Base-by-base conservation (phyloP, 2,113 vertebrate genomes). In the Irena cyanogastra region DNA sequence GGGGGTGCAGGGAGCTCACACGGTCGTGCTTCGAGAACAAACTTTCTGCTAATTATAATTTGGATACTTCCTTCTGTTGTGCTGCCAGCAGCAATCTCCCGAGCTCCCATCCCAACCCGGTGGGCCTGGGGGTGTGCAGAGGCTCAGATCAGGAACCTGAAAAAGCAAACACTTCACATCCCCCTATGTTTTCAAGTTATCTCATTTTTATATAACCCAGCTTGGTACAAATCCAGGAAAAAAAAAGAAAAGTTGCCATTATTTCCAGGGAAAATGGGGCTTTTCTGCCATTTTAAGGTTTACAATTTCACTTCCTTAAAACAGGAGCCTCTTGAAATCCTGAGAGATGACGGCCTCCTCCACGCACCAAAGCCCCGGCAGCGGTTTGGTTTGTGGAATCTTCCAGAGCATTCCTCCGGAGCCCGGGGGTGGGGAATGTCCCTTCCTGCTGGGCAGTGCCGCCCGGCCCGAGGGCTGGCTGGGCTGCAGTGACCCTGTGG, bases 201-300 rank as follows among this genome's bases (percentile, higher is more conserved):
- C 90, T 93, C 83, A 56, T 87, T 94, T 89, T 93, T 94, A 91
- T 47, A 31, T 92, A 95, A 93, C 86, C 16, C 63, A 63, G 59
- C 59, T 85, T 94, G 90, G 85, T 77, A 59, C 24, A 28, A 81
- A 77, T 70, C 87, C 93, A 88, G 87, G 77, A 66, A 42, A 53
- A 16, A 16, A 19, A 6, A 28, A 44, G 28, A n/a, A 7, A 3
- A 28, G 42, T 39, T 81, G 28, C 84, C 65, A 45, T 80, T 91
- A 93, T 92, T 96, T 86, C 68, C 71, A 86, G 74, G 83, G 68
- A 75, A 94, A 94, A 78, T 6, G 39, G 42, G 71, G 35, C 44
- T 77, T 80, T 87, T 89, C 50, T 95, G 70, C 75, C 47, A 45
- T 90, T 88, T 86, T 72, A 27, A 72, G 64, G 75, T 74, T 93